These are phyloP conservation scores for Folsomia candida DNA, from an alignment of 2,888 invertebrate genomes.

Conservation along the genomic window DNA sequence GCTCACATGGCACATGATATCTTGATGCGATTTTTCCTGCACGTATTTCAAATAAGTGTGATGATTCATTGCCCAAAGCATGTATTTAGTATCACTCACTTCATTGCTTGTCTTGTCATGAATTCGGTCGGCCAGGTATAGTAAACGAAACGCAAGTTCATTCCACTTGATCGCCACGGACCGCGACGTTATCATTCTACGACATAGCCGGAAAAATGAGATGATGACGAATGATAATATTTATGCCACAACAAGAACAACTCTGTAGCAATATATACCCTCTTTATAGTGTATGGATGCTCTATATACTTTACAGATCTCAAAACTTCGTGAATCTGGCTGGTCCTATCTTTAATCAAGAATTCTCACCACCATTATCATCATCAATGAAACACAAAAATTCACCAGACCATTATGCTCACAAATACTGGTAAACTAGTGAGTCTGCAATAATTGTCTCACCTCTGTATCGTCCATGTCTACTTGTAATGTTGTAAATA, in stretches of 20 bases:
- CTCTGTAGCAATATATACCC: too few relatives aligned
- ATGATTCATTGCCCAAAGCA: constrained; percentile 9
- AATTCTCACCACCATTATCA: background rate
- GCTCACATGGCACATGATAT: background rate
- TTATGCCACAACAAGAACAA: too few relatives aligned
- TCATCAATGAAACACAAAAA: background rate
- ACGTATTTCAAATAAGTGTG: constrained; percentile 9
- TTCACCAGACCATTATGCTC: background rate
- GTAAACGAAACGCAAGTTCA: too few relatives aligned
- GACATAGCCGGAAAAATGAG: too few relatives aligned
- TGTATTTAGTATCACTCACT: constrained; percentile 2
- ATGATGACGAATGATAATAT: too few relatives aligned
- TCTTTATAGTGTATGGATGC: too few relatives aligned
- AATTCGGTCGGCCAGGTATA: too few relatives aligned
- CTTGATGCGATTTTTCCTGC: constrained; percentile 9
- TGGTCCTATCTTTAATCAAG: background rate
- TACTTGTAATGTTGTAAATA: background rate
- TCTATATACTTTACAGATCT: too few relatives aligned
- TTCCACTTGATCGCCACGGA: background rate
- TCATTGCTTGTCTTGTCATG: background rate
- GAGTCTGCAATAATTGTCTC: background rate
- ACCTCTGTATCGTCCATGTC: background rate
- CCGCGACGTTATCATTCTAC: too few relatives aligned
- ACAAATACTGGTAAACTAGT: background rate
- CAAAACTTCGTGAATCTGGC: background rate